Evolutionary conservation across 1,140 invertebrate species (phyloP), one percentile per base, ranked within the genome.

Genomic region (Drosophila busckii): DNA sequence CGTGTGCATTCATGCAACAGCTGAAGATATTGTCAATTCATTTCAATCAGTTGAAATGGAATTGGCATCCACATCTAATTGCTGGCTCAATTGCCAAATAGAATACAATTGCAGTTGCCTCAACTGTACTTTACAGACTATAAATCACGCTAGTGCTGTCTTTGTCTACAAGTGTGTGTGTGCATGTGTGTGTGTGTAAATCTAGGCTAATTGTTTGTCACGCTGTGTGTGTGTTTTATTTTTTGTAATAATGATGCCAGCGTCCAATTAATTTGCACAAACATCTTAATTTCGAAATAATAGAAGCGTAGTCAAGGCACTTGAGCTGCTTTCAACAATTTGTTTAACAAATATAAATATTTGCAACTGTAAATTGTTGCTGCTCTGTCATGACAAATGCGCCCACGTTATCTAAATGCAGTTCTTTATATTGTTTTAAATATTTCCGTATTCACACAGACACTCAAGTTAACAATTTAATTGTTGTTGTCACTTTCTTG

Each of bases 151-250:
- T 25, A 5, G 12, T 2, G 0, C 9, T 15, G 13, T 9, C 23
- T 31, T 1, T 50, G 12, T 10, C 4, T n/a, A n/a, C n/a, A n/a
- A 1, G 9, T 28, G 6, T 22, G 20, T 23, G n/a, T 28, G 9
- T 19, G 29, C 9, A 12, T 40, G n/a, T 22, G 2, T 26, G 23
- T 29, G 41, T 40, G 69, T 26, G 34, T 55, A 80, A 82, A 82
- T 82, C 76, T 82, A 82, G 75, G 75, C 75, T 82, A 82, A 82
- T 82, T 82, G 75, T 83, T 82, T 82, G 75, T 82, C 75, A 76
- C 75, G n/a, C n/a, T n/a, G n/a, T n/a, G n/a, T n/a, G n/a, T n/a
- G n/a, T n/a, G n/a, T n/a, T n/a, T n/a, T n/a, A n/a, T n/a, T n/a
- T 82, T 68, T 60, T 82, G 70, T 82, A 82, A 70, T 82, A 82